These are phyloP conservation scores for Latrodectus hesperus DNA, from an alignment of 2,888 invertebrate genomes.

Conservation along the genomic window DNA sequence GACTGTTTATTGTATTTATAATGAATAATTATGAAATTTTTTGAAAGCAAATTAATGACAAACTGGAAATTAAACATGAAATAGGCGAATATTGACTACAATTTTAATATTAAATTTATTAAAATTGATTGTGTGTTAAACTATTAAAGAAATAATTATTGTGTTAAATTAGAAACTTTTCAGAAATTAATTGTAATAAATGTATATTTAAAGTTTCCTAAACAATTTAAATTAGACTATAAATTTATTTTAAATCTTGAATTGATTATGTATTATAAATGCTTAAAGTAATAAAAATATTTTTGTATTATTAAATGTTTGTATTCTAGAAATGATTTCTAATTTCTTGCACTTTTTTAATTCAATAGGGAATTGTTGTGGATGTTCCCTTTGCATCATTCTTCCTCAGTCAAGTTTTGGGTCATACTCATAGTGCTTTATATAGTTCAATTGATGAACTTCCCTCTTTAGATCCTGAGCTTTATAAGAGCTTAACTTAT, in stretches of 20 bases:
- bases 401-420: slow-evolving; percentile 95
- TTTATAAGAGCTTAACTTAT: slow-evolving; percentile 96
- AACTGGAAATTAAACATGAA: too few relatives aligned
- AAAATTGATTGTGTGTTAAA: too few relatives aligned
- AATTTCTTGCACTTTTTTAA: slow-evolving; percentile 10
- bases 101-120: too few relatives aligned
- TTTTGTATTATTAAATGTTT: too few relatives aligned
- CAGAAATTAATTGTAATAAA: not conserved
- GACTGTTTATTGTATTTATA: not conserved
- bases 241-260: too few relatives aligned
- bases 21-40: not conserved
- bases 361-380: slow-evolving; percentile 90
- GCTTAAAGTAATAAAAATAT: too few relatives aligned
- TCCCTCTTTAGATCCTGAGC: slow-evolving; percentile 94
- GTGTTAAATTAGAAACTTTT: too few relatives aligned
- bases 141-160: too few relatives aligned
- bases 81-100: too few relatives aligned
- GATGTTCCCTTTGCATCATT: slow-evolving; percentile 99
- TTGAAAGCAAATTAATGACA: not conserved
- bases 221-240: too few relatives aligned
- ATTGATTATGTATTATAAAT: too few relatives aligned
- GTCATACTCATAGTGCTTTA: slow-evolving; percentile 90
- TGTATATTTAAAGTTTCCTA: not conserved
- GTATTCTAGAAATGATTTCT: too few relatives aligned
- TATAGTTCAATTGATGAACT: slow-evolving; percentile 99